These are phyloP conservation scores for Drosophila tani DNA, from an alignment of 1,140 invertebrate genomes.

Conservation along the genomic window DNA sequence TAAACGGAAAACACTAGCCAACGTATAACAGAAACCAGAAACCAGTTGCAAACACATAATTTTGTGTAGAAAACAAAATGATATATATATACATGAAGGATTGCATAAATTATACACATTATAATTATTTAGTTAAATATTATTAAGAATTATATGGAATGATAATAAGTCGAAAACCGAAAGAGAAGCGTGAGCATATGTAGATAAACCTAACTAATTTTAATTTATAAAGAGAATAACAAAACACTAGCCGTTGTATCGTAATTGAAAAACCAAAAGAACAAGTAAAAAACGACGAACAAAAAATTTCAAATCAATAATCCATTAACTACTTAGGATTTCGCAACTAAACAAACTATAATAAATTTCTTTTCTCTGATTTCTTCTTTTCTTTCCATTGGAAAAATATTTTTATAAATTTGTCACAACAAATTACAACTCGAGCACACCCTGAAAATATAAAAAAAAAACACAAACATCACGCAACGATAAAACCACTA, in stretches of 20 bases:
- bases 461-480: conserved; percentile 32
- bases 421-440: conserved; percentile 21
- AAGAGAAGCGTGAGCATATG: conserved; percentile 64
- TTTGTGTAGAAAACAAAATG: conserved; percentile 53
- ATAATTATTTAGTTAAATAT: conserved; percentile 76
- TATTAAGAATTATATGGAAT: conserved; percentile 70
- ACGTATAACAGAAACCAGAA: conserved; percentile 32
- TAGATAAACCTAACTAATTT: conserved; percentile 78
- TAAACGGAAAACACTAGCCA: conserved; percentile 62
- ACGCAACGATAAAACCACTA: conserved; percentile 11
- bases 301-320: conserved; percentile 39
- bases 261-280: conserved; percentile 44
- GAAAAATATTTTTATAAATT: conserved; percentile 7
- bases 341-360: conserved; percentile 6
- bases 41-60: conserved; percentile 56
- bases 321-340: conserved; percentile 30
- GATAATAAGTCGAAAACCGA: conserved; percentile 38
- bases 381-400: conserved; percentile 5
- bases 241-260: conserved; percentile 65
- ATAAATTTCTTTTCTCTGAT: conserved; percentile 6
- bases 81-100: conserved; percentile 38
- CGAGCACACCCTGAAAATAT: conserved; percentile 20
- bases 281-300: conserved; percentile 11
- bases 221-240: conserved; percentile 65
- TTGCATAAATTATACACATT: conserved; percentile 57